Base-by-base conservation (phyloP, 2,888 invertebrate genomes). In the Melangyna quadrimaculata region DNA sequence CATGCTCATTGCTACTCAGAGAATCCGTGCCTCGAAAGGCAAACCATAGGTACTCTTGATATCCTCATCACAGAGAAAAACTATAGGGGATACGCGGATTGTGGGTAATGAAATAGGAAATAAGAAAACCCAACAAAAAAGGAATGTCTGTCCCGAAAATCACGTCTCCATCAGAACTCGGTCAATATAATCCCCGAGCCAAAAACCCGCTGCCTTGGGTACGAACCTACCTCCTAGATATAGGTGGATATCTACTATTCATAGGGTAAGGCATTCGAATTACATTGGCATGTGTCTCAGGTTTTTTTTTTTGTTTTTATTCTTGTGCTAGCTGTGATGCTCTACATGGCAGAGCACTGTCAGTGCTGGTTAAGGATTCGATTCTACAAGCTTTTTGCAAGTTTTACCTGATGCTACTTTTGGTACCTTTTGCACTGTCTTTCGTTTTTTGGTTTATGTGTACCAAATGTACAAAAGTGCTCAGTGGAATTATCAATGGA, bases 151-250 rank as follows among this genome's bases (percentile, higher is more conserved):
- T 51, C 19, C 35, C 48, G 32, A 77, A 78, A 72, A 78, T 81
- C 86, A 86, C 86, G 81, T 81, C 77, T 78, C 43, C 77, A 72
- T 86, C 72, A 81, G 81, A 86, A 86, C 81, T 81, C 81, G 86
- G 81, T 78, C 81, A 81, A 77, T 45, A 78, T 81, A 86, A 78
- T 86, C 86, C 77, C 57, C 77, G 70, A 81, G 67, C 55, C 48
- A 63, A 48, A 72, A 75, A 80, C 61, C 61, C 75, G 70, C 74
- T 71, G 70, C 48, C 55, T 65, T 29, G 37, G 32, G 65, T 22
- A n/a, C n/a, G n/a, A n/a, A n/a, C n/a, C n/a, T n/a, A n/a, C n/a
- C n/a, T n/a, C n/a, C n/a, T n/a, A 59, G 59, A 32, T 55, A 12
- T 17, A n/a, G 27, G 32, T 32, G 8, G 10, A 59, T 40, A 45